These are phyloP conservation scores for Molanna angustata DNA, from an alignment of 2,888 invertebrate genomes.

Conservation along the genomic window DNA sequence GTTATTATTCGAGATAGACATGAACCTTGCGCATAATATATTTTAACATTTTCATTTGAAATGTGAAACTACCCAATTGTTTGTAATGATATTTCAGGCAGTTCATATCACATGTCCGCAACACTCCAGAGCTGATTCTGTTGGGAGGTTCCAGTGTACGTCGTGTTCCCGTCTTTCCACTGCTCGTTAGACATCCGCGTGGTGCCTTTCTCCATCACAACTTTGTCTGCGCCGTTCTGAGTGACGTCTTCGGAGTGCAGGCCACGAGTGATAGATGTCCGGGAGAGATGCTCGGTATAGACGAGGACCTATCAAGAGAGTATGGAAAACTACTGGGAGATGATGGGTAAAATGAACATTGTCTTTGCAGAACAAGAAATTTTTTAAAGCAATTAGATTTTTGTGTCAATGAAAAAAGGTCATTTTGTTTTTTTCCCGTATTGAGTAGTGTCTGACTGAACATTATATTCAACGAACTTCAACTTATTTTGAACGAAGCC, in stretches of 20 bases:
- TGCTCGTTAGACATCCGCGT: conserved; percentile 77
- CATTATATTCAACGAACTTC: too few species aligned
- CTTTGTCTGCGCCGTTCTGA: conserved; percentile 80
- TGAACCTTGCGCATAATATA: neutral
- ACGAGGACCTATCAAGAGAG: conserved; percentile 68
- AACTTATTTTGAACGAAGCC: too few species aligned
- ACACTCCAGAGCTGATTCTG: conserved; percentile 75
- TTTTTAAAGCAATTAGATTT: too few species aligned
- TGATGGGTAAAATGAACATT: conserved; percentile 53
- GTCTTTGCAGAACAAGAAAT: too few species aligned
- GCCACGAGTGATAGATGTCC: conserved; percentile 83
- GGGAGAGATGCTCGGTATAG: conserved; percentile 80
- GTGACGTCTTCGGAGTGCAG: conserved; percentile 91
- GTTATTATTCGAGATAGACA: too few species aligned
- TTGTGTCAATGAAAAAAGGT: too few species aligned
- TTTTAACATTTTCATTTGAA: neutral
- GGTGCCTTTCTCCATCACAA: conserved; percentile 87
- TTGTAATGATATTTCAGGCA: too few species aligned
- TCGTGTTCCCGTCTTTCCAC: conserved; percentile 79
- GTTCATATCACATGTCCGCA: conserved; percentile 74
- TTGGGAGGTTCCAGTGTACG: conserved; percentile 68
- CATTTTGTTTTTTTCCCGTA: too few species aligned
- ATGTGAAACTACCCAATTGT: neutral
- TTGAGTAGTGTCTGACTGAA: too few species aligned
- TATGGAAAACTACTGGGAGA: conserved; percentile 63